Evolutionary conservation across 2,888 invertebrate species (phyloP).

Genomic region (Rhaphigaster nebulosa): DNA sequence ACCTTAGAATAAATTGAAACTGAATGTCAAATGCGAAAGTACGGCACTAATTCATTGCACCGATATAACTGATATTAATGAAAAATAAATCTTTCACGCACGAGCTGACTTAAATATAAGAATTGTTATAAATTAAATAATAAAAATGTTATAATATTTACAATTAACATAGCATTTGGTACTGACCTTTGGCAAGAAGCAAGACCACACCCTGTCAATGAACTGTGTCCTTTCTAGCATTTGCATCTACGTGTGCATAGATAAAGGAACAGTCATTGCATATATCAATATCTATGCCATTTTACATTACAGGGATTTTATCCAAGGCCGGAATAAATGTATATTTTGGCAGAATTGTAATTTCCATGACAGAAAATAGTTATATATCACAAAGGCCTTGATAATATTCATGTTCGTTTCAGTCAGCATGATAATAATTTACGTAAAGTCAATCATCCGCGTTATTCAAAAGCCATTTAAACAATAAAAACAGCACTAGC

Average conservation of each 20-base stretch:
- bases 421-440: background rate
- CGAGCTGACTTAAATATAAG: background rate
- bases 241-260: background rate
- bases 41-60: background rate
- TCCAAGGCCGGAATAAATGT: constrained; percentile 10
- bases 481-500: background rate
- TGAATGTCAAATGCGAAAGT: background rate
- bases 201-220: background rate
- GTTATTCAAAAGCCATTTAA: background rate
- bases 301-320: background rate
- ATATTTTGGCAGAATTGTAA: background rate
- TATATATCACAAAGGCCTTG: background rate
- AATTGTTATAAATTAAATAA: background rate
- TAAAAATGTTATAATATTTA: background rate
- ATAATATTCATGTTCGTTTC: background rate
- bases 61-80: background rate
- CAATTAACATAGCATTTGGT: background rate
- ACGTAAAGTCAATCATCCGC: background rate
- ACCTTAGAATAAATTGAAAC: background rate
- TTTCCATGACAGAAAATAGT: background rate
- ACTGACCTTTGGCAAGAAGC: background rate
- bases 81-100: background rate
- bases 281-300: background rate
- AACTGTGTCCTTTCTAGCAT: constrained; percentile 12
- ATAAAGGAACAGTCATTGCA: background rate